These are phyloP conservation scores for Pavo muticus DNA, from an alignment of 2,113 vertebrate species.

Conservation along the genomic window DNA sequence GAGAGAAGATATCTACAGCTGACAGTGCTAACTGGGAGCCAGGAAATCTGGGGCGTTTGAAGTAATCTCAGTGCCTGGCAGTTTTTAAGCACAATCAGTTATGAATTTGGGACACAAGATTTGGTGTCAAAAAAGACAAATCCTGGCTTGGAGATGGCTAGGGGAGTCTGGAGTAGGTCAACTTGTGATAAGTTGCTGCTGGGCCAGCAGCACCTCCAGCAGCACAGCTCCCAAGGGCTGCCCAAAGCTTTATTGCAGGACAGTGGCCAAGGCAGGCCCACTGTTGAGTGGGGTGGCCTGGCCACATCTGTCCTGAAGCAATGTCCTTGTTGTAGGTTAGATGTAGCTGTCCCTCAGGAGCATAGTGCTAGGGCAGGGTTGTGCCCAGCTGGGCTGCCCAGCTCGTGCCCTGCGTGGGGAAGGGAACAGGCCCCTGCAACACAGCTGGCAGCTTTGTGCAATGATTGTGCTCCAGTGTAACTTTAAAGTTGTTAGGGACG, in stretches of 20 bases:
- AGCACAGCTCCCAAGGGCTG: neutral
- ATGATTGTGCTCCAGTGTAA: slow-evolving; percentile 21
- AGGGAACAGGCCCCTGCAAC: neutral
- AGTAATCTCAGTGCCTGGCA: neutral
- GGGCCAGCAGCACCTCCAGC: neutral
- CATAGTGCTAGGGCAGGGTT: neutral
- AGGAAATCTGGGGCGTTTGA: neutral
- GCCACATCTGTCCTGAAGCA: neutral
- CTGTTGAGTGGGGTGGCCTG: neutral
- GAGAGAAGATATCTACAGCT: neutral
- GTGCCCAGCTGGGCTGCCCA: neutral
- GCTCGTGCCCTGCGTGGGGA: rapidly evolving
- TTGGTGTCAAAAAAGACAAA: neutral
- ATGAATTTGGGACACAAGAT: neutral
- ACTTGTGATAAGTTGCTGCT: neutral
- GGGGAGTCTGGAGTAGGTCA: neutral
- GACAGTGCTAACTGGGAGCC: neutral
- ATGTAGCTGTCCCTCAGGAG: neutral
- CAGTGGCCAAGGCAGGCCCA: neutral
- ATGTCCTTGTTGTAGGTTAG: neutral
- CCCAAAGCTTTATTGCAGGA: neutral
- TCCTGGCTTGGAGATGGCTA: neutral
- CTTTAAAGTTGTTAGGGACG: slow-evolving; percentile 42
- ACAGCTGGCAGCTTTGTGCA: neutral
- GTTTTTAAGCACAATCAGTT: neutral